Base-by-base conservation (phyloP, 2,113 vertebrate species). In the Cettia cetti region DNA sequence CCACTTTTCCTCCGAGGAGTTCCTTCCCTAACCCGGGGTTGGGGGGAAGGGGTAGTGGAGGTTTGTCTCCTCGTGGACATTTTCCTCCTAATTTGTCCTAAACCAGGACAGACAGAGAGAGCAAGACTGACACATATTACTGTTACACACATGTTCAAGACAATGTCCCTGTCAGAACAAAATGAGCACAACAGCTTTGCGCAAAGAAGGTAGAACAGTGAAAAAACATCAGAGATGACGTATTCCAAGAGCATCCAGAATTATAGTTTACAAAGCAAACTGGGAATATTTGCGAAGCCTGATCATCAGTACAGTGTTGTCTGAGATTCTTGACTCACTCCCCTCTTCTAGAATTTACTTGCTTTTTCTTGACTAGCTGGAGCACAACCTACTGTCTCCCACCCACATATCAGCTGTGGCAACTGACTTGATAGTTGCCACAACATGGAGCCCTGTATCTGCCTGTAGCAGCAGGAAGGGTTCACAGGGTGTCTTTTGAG, bases 281-380 rank as follows among this genome's bases (percentile, higher is more conserved):
- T n/a, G 19, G 8, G 7, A 89, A 30, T 45, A 66, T 4, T 44
- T 56, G 4, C 57, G 27, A 78, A 81, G 12, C 11, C 9, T 70
- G 14, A 54, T 72, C 35, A 39, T 11, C 15, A 74, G 9, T 49
- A 45, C 3, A 3, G 4, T 44, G 7, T 30, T 82, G 24, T 26
- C 15, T 6, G 33, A 63, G 30, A 44, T 33, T 74, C 66, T 52
- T 90, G 5, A 68, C 19, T 31, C 13, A 17, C 3, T 71, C 3
- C 0, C 2, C 1, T n/a, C 18, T 69, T 72, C 59, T 39, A 64
- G 5, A 3, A 40, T 27, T 10, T 56, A 49, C 2, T 1, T 3
- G 4, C 4, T 59, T 9, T 54, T 84, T 64, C 45, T 45, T 57
- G 28, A 69, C 9, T 31, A 13, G 8, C 10, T 54, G 15, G 2